Conservation (phyloP, 2,797 vertebrate species). For the Psittacula echo region DNA sequence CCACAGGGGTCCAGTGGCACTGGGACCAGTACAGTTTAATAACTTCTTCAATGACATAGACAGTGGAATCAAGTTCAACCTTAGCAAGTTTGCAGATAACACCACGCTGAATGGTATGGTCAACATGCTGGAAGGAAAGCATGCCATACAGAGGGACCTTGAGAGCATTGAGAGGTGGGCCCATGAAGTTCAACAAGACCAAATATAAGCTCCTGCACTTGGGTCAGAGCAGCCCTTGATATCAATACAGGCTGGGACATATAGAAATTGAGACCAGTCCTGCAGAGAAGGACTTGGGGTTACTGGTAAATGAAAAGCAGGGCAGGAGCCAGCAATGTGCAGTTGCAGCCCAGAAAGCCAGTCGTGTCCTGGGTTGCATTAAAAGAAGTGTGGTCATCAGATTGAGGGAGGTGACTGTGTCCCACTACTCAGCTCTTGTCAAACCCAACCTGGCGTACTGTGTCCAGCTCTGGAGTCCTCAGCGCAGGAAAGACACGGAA, state of each 20-base stretch:
- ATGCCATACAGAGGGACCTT: background rate
- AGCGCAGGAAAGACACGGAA: background rate
- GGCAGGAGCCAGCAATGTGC: fast-evolving
- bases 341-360: background rate
- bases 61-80: background rate
- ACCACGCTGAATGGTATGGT: background rate
- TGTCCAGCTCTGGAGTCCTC: background rate
- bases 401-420: fast-evolving
- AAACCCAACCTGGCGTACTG: fast-evolving
- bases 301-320: background rate
- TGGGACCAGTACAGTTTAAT: too few relatives aligned
- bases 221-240: fast-evolving
- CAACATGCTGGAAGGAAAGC: background rate
- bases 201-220: background rate
- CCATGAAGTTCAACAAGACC: background rate
- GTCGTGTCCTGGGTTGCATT: fast-evolving
- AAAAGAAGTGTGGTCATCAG: background rate
- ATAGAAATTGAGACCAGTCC: background rate
- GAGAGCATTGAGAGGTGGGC: too few relatives aligned
- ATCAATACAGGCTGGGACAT: too few relatives aligned
- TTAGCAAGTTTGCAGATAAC: background rate
- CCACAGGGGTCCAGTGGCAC: too few relatives aligned
- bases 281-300: fast-evolving
- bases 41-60: background rate
- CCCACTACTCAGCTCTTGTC: fast-evolving